These are phyloP conservation scores for Drosophila takahashii DNA, from an alignment of 1,140 invertebrate genomes.

Conservation along the genomic window DNA sequence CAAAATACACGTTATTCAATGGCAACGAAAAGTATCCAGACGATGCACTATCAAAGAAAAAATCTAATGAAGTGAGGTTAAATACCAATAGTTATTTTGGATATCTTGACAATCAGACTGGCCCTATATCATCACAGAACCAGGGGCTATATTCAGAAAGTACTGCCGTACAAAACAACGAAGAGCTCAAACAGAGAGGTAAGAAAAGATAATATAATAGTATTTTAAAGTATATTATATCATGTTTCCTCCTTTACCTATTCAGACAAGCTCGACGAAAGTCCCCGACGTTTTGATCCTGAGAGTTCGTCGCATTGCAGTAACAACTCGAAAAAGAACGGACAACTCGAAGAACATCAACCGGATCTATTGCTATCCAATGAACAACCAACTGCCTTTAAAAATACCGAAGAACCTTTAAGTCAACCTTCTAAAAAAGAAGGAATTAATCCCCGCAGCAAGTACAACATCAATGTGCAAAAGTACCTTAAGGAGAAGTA, in stretches of 20 bases:
- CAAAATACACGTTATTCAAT: slow-evolving; percentile 11
- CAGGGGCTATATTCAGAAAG: no score
- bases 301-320: neutral
- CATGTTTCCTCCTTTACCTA: neutral
- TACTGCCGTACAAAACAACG: neutral
- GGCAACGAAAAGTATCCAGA: neutral
- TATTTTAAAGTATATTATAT: neutral
- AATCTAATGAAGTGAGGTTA: slow-evolving; percentile 1
- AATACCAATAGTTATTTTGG: slow-evolving; percentile 15
- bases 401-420: neutral
- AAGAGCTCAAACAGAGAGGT: slow-evolving; percentile 16
- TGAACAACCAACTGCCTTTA: slow-evolving; percentile 2
- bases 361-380: slow-evolving; percentile 57
- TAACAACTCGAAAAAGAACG: slow-evolving; percentile 7
- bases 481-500: slow-evolving; percentile 63
- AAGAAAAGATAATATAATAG: neutral
- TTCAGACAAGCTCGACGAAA: slow-evolving; percentile 53
- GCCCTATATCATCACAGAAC: neutral
- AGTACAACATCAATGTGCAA: slow-evolving; percentile 66
- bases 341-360: slow-evolving; percentile 37
- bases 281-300: slow-evolving; percentile 12
- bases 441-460: slow-evolving; percentile 46
- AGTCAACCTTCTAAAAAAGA: neutral
- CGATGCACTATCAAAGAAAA: neutral
- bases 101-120: slow-evolving; percentile 17